A percentile compares a stretch with the other conserved stretches of the same genome.
These are phyloP conservation scores for Catocala sponsa DNA, from an alignment of 2,888 invertebrate genomes.

Conservation along the genomic window DNA sequence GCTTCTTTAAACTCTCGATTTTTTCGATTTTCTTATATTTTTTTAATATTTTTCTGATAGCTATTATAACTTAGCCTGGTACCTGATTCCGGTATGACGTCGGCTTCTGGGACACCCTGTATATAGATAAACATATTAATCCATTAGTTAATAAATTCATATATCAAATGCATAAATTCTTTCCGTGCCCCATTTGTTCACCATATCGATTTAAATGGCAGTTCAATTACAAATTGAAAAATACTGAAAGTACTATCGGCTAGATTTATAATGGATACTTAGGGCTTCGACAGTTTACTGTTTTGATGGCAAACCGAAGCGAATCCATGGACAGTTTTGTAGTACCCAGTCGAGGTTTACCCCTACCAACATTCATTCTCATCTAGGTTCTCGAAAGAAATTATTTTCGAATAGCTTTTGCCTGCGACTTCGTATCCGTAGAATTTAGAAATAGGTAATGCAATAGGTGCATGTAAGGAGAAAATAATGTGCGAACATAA, in stretches of 20 bases:
- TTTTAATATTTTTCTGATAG: no score
- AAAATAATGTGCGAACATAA: no score
- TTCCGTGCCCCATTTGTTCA: slow-evolving; percentile 25
- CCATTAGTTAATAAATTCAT: no score
- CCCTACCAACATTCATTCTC: slow-evolving; percentile 23
- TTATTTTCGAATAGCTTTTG: background rate
- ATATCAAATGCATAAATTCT: slow-evolving; percentile 35
- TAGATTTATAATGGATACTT: slow-evolving; percentile 35
- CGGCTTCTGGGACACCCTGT: no score
- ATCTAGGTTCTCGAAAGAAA: background rate
- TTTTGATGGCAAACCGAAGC: slow-evolving; percentile 49
- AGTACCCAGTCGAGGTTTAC: slow-evolving; percentile 3
- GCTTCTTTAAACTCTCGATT: no score
- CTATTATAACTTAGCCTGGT: no score
- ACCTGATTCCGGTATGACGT: no score
- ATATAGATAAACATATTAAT: no score
- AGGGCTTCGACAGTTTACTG: slow-evolving; percentile 42
- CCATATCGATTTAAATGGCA: slow-evolving; percentile 37
- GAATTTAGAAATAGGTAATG: no score
- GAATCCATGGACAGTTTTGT: slow-evolving; percentile 31
- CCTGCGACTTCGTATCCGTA: no score
- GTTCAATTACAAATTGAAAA: slow-evolving; percentile 47
- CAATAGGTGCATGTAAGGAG: no score
- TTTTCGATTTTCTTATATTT: no score
- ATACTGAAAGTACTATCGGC: slow-evolving; percentile 34